phyloP scores from a whole-genome alignment of 1,140 invertebrate genomes.

The Drosophila bipectinata region DNA sequence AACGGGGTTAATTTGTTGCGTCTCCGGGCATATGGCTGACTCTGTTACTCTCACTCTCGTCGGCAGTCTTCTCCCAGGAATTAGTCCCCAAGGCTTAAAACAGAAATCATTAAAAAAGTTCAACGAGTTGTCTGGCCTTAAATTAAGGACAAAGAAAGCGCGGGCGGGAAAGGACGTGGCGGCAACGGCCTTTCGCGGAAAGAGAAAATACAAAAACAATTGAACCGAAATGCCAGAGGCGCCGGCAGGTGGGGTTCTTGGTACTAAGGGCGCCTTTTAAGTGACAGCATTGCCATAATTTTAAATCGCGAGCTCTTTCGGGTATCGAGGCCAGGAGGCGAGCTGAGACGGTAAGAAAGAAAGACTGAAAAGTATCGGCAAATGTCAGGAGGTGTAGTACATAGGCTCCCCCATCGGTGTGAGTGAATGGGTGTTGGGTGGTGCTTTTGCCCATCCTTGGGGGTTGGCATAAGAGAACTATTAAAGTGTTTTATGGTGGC shows the following conservation, averaged over 20 bases:
- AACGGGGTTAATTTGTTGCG: constrained; percentile 77
- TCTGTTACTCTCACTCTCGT: neutral
- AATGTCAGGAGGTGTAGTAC: constrained; percentile 42
- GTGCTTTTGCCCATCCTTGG: constrained; percentile 24
- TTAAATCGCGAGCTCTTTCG: constrained; percentile 58
- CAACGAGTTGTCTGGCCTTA: constrained; percentile 63
- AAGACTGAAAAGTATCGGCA: constrained; percentile 48
- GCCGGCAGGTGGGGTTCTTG: constrained; percentile 10
- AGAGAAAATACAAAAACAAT: constrained; percentile 59
- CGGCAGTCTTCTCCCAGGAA: constrained; percentile 38
- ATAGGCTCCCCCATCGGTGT: neutral
- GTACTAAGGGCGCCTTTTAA: constrained; percentile 40
- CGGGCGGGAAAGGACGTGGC: neutral
- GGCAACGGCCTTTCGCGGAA: neutral
- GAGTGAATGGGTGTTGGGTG: neutral
- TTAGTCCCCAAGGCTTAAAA: constrained; percentile 74
- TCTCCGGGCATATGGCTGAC: constrained; percentile 69
- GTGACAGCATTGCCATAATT: constrained; percentile 73
- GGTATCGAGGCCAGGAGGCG: constrained; percentile 46
- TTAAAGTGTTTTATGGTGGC: constrained; percentile 79
- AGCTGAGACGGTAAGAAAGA: constrained; percentile 13
- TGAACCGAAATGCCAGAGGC: constrained; percentile 39
- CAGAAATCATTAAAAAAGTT: constrained; percentile 76
- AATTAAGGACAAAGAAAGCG: constrained; percentile 63
- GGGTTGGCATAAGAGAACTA: constrained; percentile 61